phyloP scores from a whole-genome alignment of 2,113 vertebrate species.

The Anarhynchus alexandrinus region DNA sequence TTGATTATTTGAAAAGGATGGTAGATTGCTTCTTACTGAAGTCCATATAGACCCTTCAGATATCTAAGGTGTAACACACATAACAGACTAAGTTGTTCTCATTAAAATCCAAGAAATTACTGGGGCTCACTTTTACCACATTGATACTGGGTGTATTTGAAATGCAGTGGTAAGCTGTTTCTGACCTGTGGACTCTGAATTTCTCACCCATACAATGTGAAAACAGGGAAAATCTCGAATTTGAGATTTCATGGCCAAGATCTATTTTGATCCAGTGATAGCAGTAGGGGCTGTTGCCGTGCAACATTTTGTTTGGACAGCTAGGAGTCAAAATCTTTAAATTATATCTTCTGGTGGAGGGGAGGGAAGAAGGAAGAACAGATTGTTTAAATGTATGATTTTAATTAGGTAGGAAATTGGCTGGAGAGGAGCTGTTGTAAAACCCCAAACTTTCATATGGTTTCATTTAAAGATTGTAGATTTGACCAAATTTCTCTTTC shows the following conservation, averaged over 20 bases:
- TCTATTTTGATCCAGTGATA: background rate
- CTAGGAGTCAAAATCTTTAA: slow-evolving; percentile 3
- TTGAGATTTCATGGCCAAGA: background rate
- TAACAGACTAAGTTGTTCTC: background rate
- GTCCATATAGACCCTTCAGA: background rate
- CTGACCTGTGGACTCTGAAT: background rate
- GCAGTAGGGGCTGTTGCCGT: background rate
- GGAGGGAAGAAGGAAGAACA: background rate
- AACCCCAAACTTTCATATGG: background rate
- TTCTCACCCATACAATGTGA: background rate
- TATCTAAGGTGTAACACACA: background rate
- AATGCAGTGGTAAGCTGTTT: background rate
- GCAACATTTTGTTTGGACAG: slow-evolving; percentile 36
- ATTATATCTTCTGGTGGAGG: background rate
- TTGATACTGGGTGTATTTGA: background rate
- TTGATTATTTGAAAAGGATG: background rate
- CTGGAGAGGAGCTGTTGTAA: background rate
- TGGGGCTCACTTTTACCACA: background rate
- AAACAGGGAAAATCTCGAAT: background rate
- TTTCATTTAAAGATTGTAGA: background rate
- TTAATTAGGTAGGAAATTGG: background rate
- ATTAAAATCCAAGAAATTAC: background rate
- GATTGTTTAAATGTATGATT: background rate
- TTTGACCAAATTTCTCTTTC: background rate
- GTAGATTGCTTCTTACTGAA: background rate